A percentile compares a stretch with the other conserved stretches of the same genome.
These are phyloP conservation scores for Crotalus viridis DNA, from an alignment of 2,113 vertebrate genomes.

Conservation along the genomic window DNA sequence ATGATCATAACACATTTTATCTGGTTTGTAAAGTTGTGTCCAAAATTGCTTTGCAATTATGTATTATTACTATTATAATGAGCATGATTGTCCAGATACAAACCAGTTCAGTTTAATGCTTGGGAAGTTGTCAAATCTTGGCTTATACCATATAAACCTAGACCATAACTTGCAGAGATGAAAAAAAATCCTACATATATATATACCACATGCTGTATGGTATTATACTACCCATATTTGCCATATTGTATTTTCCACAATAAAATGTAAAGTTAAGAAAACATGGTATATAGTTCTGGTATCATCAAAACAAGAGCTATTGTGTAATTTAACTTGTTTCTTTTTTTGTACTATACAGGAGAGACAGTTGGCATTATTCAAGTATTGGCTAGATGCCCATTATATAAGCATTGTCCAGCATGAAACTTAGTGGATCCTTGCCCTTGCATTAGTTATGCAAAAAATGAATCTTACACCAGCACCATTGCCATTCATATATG, in stretches of 20 bases:
- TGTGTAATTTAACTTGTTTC: not conserved
- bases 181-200: not conserved
- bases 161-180: not conserved
- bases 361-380: not conserved
- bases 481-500: not conserved
- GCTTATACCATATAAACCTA: not conserved
- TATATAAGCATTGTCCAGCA: not conserved
- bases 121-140: not conserved
- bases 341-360: not conserved
- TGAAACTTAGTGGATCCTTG: not conserved
- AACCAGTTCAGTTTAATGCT: not conserved
- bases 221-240: not conserved
- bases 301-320: not conserved
- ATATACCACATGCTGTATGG: not conserved
- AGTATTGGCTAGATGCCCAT: not conserved
- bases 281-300: not conserved
- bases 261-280: not conserved
- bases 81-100: not conserved
- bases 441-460: not conserved
- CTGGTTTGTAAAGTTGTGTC: not conserved
- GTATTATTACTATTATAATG: not conserved
- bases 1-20: not conserved
- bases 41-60: not conserved
- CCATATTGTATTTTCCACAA: not conserved
- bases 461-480: not conserved